Base-by-base conservation (phyloP, 2,888 invertebrate species). In the Callyntrura sp. region DNA sequence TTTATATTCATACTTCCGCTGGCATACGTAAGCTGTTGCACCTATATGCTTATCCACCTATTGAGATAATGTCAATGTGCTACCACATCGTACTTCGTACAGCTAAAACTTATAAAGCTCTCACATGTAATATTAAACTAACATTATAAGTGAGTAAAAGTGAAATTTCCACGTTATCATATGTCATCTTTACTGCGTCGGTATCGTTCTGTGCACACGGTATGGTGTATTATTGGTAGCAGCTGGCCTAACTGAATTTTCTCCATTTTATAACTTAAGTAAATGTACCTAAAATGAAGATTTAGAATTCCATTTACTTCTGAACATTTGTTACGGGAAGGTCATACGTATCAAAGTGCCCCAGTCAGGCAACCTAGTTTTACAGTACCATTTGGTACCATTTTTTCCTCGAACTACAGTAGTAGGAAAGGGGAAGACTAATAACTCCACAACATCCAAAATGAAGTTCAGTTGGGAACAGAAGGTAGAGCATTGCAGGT, bases 231-330 rank as follows among this genome's bases (percentile, higher is more conserved):
- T 3, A 62, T 17, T n/a, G 23, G 11, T 25, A 14, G 62, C 25
- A 25, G 5, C 20, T 60, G 23, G 17, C 17, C 17, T 60, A 60
- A 60, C 14, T n/a, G 8, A 17, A 70, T 57, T 84, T 84, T 70
- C 48, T 70, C 28, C 70, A 83, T 51, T 70, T 51, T 55, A 68
- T 82, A 68, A 43, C 83, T 57, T 20, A 68, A 83, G 68, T 68
- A 82, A 82, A 83, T n/a, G n/a, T n/a, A n/a, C n/a, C n/a, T n/a
- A n/a, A n/a, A n/a, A n/a, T n/a, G n/a, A n/a, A n/a, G n/a, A n/a
- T n/a, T n/a, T n/a, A n/a, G n/a, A n/a, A n/a, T n/a, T n/a, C n/a
- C n/a, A n/a, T n/a, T n/a, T n/a, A n/a, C n/a, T n/a, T n/a, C n/a
- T n/a, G n/a, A n/a, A n/a, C n/a, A n/a, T n/a, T n/a, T n/a, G n/a